Conservation (phyloP, 2,888 invertebrate species). For the Apamea crenata region DNA sequence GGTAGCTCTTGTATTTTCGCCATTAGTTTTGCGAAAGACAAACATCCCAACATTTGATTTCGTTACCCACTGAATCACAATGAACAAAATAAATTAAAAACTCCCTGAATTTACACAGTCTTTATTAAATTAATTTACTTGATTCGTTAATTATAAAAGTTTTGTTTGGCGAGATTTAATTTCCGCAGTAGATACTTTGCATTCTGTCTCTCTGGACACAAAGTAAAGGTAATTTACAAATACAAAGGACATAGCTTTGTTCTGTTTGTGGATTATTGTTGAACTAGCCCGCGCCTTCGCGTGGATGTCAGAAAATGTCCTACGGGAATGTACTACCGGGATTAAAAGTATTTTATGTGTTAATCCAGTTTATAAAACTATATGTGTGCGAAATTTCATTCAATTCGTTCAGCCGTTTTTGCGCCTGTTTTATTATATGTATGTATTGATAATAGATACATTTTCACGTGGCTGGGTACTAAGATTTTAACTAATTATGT, state of each 20-base stretch:
- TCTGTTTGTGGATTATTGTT: not conserved
- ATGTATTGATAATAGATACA: too few species aligned
- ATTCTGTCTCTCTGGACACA: not conserved
- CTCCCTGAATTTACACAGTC: not conserved
- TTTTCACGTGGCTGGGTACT: not conserved
- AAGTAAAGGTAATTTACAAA: not conserved
- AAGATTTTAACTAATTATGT: not conserved
- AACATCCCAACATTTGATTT: not conserved
- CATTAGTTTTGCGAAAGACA: not conserved
- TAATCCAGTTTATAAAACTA: not conserved
- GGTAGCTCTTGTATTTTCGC: not conserved
- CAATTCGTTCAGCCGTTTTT: not conserved
- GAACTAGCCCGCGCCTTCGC: not conserved
- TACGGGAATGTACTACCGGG: not conserved
- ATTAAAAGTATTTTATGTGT: not conserved
- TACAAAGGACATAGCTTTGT: not conserved
- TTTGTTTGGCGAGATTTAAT: constrained; percentile 24
- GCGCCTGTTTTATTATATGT: not conserved
- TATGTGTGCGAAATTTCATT: not conserved
- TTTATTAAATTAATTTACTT: constrained; percentile 1
- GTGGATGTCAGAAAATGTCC: not conserved
- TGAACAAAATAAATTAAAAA: not conserved
- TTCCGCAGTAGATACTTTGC: not conserved
- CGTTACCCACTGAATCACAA: not conserved
- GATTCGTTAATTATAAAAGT: constrained; percentile 19